These are phyloP conservation scores for Pangasius mekongensis DNA, from an alignment of 2,797 vertebrate species.

Conservation along the genomic window DNA sequence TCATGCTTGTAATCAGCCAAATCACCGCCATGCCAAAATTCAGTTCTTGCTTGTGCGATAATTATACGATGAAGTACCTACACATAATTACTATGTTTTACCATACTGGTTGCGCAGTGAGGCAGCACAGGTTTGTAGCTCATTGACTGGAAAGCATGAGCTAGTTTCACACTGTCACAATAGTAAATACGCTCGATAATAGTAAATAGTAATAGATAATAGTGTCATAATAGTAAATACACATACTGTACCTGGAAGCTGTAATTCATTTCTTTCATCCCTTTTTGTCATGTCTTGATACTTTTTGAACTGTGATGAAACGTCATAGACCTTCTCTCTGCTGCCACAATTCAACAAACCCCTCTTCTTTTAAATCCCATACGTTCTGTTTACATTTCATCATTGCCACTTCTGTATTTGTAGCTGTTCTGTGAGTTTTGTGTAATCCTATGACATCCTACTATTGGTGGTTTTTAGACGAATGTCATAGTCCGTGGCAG, in stretches of 20 bases:
- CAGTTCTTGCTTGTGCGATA: too few relatives aligned
- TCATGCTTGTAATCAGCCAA: too few relatives aligned
- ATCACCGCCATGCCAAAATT: too few relatives aligned
- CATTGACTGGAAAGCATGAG: neutral
- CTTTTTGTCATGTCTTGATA: neutral
- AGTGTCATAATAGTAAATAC: too few relatives aligned
- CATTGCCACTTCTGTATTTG: neutral
- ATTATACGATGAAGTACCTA: too few relatives aligned
- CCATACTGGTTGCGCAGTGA: neutral
- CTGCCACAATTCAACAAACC: too few relatives aligned
- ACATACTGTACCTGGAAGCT: neutral
- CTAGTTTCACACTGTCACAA: neutral
- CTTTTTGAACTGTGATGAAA: neutral
- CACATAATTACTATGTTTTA: neutral
- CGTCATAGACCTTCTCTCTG: too few relatives aligned
- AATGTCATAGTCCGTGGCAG: neutral
- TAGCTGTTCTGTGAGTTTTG: neutral
- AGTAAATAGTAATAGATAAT: too few relatives aligned
- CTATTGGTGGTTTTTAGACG: neutral
- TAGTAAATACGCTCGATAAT: too few relatives aligned
- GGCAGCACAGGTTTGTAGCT: neutral
- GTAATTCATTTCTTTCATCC: neutral
- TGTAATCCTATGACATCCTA: neutral
- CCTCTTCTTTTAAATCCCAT: neutral
- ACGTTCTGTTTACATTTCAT: neutral